These are phyloP conservation scores for Drosophila sp. DNA, from an alignment of 1,140 invertebrate species.

Conservation along the genomic window DNA sequence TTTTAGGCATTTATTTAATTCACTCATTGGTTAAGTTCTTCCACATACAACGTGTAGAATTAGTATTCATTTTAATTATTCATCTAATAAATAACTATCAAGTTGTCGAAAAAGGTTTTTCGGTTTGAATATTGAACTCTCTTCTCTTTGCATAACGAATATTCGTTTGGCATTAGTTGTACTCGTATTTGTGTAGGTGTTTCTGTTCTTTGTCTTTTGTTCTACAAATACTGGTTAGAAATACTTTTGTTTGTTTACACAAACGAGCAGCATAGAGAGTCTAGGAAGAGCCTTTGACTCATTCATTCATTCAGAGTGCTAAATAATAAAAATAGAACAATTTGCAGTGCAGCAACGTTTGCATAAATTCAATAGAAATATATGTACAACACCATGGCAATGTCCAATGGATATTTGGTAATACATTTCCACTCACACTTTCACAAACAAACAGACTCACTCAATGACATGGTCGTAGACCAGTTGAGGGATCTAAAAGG, in stretches of 20 bases:
- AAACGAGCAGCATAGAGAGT: not conserved
- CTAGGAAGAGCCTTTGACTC: conserved; percentile 43
- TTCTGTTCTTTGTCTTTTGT: conserved; percentile 17
- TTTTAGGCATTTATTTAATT: conserved; percentile 20
- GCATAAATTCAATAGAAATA: conserved; percentile 70
- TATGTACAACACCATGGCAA: conserved; percentile 24
- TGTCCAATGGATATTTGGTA: conserved; percentile 40
- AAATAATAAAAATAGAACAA: conserved; percentile 63
- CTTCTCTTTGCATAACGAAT: not conserved
- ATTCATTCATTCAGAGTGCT: conserved; percentile 35
- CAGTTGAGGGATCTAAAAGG: too few relatives aligned
- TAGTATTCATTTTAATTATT: not conserved
- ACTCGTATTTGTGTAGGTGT: not conserved
- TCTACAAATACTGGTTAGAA: not conserved
- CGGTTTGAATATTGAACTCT: not conserved
- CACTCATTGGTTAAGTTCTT: conserved; percentile 7
- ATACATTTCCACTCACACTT: conserved; percentile 22
- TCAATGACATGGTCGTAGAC: not conserved
- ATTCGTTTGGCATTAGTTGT: not conserved
- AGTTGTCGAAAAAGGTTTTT: not conserved
- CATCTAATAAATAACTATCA: not conserved
- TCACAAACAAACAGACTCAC: not conserved
- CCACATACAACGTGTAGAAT: not conserved
- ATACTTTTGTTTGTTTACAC: not conserved
- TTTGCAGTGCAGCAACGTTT: conserved; percentile 24